A percentile compares a stretch with the other conserved stretches of the same genome.
Conservation (phyloP, 2,113 vertebrate species). For the Pampusana beccarii region DNA sequence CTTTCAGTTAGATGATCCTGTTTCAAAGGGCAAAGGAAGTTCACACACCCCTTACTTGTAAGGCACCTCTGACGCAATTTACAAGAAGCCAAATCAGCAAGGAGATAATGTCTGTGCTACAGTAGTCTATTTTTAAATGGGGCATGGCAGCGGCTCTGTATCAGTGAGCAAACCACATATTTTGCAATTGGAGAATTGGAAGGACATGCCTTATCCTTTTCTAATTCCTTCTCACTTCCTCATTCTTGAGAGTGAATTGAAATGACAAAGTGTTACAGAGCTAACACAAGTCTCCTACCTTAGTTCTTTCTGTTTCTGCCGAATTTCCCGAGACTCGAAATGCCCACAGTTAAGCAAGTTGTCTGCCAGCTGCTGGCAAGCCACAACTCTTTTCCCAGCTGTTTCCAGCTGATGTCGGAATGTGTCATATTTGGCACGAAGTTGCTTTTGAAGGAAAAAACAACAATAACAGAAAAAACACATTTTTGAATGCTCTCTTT, state of each 20-base stretch:
- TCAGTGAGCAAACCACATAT: background rate
- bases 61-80: background rate
- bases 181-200: background rate
- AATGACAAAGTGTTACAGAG: background rate
- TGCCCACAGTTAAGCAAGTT: slow-evolving; percentile 73
- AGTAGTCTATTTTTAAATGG: background rate
- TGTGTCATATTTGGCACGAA: slow-evolving; percentile 78
- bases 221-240: background rate
- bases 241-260: background rate
- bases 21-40: background rate
- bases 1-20: background rate
- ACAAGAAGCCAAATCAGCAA: background rate
- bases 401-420: slow-evolving; percentile 82
- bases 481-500: background rate
- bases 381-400: slow-evolving; percentile 72
- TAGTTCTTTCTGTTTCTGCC: slow-evolving; percentile 75
- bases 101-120: background rate
- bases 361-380: slow-evolving; percentile 74
- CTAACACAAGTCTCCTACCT: slow-evolving; percentile 69
- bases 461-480: background rate
- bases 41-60: background rate
- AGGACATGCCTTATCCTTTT: background rate
- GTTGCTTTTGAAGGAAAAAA: slow-evolving; percentile 73
- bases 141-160: background rate
- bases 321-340: slow-evolving; percentile 67